phyloP scores from a whole-genome alignment of 2,113 vertebrate genomes.

The Pygathrix nemaeus region DNA sequence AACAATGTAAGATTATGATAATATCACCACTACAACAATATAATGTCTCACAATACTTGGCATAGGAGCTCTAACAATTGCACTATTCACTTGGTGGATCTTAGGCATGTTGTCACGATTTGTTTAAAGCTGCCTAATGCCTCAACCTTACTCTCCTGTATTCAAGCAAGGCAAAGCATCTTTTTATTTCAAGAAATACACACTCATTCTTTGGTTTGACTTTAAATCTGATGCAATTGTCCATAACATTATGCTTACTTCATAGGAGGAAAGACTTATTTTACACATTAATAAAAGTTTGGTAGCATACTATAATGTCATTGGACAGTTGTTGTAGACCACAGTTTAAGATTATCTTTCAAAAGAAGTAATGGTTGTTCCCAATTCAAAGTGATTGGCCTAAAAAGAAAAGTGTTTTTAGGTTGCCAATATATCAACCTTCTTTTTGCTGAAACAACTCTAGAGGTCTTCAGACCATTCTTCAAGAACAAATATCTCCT shows the following conservation, averaged over 20 bases:
- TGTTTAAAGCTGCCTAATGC: neutral
- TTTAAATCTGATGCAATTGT: neutral
- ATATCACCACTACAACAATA: neutral
- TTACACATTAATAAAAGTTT: slow-evolving; percentile 14
- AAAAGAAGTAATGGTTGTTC: neutral
- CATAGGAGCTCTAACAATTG: neutral
- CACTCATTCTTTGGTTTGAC: neutral
- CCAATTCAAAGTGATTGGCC: neutral
- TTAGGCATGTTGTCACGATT: neutral
- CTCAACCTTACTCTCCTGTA: neutral
- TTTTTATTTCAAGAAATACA: neutral
- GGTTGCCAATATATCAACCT: neutral
- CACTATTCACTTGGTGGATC: neutral
- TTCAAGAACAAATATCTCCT: neutral
- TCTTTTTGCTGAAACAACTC: neutral
- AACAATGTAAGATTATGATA: neutral
- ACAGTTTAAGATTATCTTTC: neutral
- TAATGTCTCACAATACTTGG: neutral
- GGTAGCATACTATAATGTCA: neutral
- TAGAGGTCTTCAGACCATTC: neutral
- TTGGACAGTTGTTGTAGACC: neutral
- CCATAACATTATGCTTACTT: neutral
- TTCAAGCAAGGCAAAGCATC: neutral
- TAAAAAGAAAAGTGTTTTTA: neutral
- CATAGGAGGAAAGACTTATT: neutral